Evolutionary conservation across 2,888 invertebrate species (phyloP).

Genomic region (Lithophane leautieri): DNA sequence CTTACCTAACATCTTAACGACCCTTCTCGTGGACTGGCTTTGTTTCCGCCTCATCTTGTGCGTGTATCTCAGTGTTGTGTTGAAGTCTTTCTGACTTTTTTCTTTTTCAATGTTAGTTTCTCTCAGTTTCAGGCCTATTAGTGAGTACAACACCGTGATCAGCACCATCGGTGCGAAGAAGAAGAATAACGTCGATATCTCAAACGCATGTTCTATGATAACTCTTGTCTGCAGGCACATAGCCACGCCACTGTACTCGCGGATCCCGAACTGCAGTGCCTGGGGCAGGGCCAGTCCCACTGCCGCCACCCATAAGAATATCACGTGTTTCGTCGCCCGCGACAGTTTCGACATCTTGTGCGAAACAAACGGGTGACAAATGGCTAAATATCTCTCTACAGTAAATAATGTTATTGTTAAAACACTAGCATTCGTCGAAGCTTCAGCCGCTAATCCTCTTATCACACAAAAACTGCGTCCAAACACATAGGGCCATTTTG

Average conservation of each 20-base stretch:
- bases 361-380: slow-evolving; percentile 91
- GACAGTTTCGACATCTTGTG: slow-evolving; percentile 97
- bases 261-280: slow-evolving; percentile 88
- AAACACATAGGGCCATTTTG: slow-evolving; percentile 94
- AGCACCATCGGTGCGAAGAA: slow-evolving; percentile 94
- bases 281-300: slow-evolving; percentile 94
- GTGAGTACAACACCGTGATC: slow-evolving; percentile 93
- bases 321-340: slow-evolving; percentile 95
- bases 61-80: slow-evolving; percentile 70
- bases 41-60: slow-evolving; percentile 80
- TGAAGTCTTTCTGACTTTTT: slow-evolving; percentile 73
- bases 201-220: slow-evolving; percentile 92
- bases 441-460: slow-evolving; percentile 94
- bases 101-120: slow-evolving; percentile 83
- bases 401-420: slow-evolving; percentile 96
- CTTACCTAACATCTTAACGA: slow-evolving; percentile 95
- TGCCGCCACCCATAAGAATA: slow-evolving; percentile 95
- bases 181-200: slow-evolving; percentile 93
- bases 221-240: slow-evolving; percentile 88
- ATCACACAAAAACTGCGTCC: slow-evolving; percentile 95
- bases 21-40: slow-evolving; percentile 92
- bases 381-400: slow-evolving; percentile 92
- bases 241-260: slow-evolving; percentile 79
- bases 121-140: slow-evolving; percentile 91
- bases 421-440: slow-evolving; percentile 94